Percentiles rank a stretch among this genome's conserved stretches.
These are phyloP conservation scores for Hirundo rustica DNA, from an alignment of 2,797 vertebrate genomes.

Conservation along the genomic window DNA sequence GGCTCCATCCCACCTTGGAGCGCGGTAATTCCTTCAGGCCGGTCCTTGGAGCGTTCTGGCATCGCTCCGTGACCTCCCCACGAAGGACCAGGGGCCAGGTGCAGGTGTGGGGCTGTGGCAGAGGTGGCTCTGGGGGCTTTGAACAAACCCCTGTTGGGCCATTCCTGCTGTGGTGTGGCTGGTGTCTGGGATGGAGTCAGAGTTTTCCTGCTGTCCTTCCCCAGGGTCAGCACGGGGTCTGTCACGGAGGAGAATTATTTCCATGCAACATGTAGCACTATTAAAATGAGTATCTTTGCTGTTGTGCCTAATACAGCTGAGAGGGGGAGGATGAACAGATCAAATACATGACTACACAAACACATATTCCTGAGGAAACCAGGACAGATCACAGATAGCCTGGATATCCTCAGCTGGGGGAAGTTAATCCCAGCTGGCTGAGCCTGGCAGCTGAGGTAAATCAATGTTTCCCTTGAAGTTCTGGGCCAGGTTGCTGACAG, in stretches of 20 bases:
- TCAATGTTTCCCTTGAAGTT: not conserved
- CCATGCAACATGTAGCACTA: not conserved
- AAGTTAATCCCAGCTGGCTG: not conserved
- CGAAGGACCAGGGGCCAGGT: accelerated
- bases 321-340: not conserved
- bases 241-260: not conserved
- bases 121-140: not conserved
- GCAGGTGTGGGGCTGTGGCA: accelerated
- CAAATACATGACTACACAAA: not conserved
- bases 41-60: not conserved
- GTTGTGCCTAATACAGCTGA: accelerated
- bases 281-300: not conserved
- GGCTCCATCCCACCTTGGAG: accelerated
- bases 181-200: not conserved
- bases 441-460: not conserved
- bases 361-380: not conserved
- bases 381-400: not conserved
- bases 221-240: accelerated
- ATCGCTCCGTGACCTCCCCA: accelerated
- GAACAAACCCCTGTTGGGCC: not conserved
- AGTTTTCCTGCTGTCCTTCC: accelerated
- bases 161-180: accelerated
- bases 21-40: not conserved
- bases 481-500: not conserved
- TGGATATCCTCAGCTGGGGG: not conserved